Evolutionary conservation across 2,888 invertebrate genomes (phyloP).

Genomic region (Saturnia japonica): DNA sequence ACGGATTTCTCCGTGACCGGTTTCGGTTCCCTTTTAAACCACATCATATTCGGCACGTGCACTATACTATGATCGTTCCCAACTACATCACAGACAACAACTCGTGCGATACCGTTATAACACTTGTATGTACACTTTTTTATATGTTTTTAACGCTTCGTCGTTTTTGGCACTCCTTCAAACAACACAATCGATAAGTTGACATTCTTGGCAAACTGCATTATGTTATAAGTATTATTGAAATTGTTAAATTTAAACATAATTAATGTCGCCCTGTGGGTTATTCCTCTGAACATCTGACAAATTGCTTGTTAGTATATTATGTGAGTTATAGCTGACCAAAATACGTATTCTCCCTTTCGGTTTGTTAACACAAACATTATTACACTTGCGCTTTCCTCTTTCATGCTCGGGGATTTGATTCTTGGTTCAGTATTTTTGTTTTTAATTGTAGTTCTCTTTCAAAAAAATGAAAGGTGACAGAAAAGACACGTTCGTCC

Average conservation of each 20-base stretch:
- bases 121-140: constrained; percentile 21
- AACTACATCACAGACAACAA: constrained; percentile 23
- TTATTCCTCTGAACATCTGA: constrained; percentile 1
- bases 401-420: background rate
- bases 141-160: background rate
- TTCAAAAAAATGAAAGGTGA: too few relatives aligned
- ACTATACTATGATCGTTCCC: constrained; percentile 38
- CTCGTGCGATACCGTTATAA: constrained; percentile 19
- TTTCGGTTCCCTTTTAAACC: constrained; percentile 76
- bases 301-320: background rate
- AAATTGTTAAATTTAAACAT: constrained; percentile 1
- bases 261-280: background rate
- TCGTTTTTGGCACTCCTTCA: background rate
- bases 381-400: background rate
- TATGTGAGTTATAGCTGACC: background rate
- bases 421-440: too few relatives aligned
- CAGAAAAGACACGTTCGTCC: too few relatives aligned
- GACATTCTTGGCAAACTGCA: constrained; percentile 8
- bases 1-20: constrained; percentile 59
- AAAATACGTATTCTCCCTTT: background rate
- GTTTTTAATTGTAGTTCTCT: too few relatives aligned
- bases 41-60: constrained; percentile 61
- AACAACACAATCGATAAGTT: constrained; percentile 2
- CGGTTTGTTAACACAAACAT: background rate
- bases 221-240: background rate